A percentile compares a stretch with the other conserved stretches of the same genome.
Conservation (phyloP, 2,888 invertebrate species). For the Atrina japonica region DNA sequence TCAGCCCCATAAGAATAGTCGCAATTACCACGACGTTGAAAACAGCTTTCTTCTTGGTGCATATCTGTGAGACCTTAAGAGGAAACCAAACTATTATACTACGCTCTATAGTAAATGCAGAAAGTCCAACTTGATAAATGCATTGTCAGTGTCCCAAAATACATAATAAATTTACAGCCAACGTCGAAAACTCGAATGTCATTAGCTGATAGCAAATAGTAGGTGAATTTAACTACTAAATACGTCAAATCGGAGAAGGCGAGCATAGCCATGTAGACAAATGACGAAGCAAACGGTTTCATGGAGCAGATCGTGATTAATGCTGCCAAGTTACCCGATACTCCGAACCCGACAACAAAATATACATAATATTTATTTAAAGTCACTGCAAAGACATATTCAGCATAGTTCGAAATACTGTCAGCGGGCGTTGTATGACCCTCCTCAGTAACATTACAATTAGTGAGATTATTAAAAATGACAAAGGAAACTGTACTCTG, state of each 20-base stretch:
- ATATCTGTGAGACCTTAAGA: conserved; percentile 62
- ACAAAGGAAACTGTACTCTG: too few species aligned
- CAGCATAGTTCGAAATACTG: conserved; percentile 35
- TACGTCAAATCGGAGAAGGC: conserved; percentile 68
- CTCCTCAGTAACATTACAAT: too few species aligned
- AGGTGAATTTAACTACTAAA: conserved; percentile 59
- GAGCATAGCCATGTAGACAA: conserved; percentile 63
- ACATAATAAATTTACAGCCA: conserved; percentile 64
- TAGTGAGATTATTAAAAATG: too few species aligned
- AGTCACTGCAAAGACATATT: conserved; percentile 53
- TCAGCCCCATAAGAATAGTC: conserved; percentile 53
- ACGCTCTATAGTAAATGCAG: conserved; percentile 72
- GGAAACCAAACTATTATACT: conserved; percentile 75
- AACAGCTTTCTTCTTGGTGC: conserved; percentile 56
- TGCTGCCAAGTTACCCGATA: conserved; percentile 67
- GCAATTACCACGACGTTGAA: conserved; percentile 47
- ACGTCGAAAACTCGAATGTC: conserved; percentile 56
- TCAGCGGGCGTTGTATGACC: too few species aligned
- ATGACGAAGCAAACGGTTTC: conserved; percentile 64
- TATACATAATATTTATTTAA: conserved; percentile 68
- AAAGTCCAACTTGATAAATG: conserved; percentile 74
- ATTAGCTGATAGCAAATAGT: conserved; percentile 55
- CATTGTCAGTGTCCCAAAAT: conserved; percentile 62
- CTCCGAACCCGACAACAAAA: conserved; percentile 63
- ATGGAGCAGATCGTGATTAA: conserved; percentile 65